A percentile compares a stretch with the other conserved stretches of the same genome.
These are phyloP conservation scores for Diaphora mendica DNA, from an alignment of 2,888 invertebrate species.

Conservation along the genomic window DNA sequence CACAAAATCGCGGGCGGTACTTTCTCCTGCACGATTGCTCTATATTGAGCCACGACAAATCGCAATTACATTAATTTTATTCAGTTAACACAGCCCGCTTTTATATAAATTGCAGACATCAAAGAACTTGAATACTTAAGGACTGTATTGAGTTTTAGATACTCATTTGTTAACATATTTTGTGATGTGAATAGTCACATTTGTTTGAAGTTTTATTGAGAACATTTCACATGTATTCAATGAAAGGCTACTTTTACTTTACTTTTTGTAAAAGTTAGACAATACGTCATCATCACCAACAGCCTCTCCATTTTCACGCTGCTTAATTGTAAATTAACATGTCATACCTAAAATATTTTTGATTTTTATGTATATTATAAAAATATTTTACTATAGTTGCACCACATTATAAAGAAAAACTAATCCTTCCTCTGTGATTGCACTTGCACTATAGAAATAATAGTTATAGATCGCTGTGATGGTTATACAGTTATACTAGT, in stretches of 20 bases:
- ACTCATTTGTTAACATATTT: neutral
- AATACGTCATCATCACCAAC: neutral
- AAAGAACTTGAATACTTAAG: neutral
- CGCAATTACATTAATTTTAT: slow-evolving; percentile 62
- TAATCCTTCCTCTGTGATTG: too few relatives aligned
- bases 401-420: too few relatives aligned
- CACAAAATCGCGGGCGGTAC: slow-evolving; percentile 64
- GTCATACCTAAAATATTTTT: too few relatives aligned
- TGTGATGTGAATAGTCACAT: neutral
- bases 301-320: neutral
- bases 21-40: slow-evolving; percentile 80
- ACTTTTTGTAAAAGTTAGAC: neutral
- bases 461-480: too few relatives aligned
- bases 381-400: too few relatives aligned
- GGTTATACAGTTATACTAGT: too few relatives aligned
- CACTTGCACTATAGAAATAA: too few relatives aligned
- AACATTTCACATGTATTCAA: neutral
- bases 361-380: too few relatives aligned
- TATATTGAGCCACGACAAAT: slow-evolving; percentile 66
- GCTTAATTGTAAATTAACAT: neutral
- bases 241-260: neutral
- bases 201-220: neutral
- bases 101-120: neutral
- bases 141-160: slow-evolving; percentile 4
- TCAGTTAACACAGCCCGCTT: neutral